Evolutionary conservation across 1,140 invertebrate genomes (phyloP), one percentile per base, ranked within the genome.

Genomic region (Argopecten irradians): DNA sequence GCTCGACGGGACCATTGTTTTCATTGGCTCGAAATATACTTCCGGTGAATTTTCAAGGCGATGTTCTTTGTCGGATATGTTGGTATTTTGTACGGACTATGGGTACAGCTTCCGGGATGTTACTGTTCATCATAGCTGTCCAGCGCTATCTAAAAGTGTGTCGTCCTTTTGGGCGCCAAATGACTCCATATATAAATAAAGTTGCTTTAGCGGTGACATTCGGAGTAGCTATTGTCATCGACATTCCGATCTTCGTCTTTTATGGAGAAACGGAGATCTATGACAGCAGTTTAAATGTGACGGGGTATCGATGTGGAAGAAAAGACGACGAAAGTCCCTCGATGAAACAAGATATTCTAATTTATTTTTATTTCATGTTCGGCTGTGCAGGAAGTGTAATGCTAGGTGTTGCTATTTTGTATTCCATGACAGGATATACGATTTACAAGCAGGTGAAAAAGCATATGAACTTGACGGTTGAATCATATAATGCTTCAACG

Each of bases 151-250:
- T 87, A 11, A 87, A 87, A 34, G 71, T 87, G 1, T 87, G 86
- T 39, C 71, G 86, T n/a, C 89, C 86, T 33, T 71, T 88, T 13
- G 85, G 87, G 11, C 28, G n/a, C 39, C 86, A 90, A n/a, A 90
- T 90, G 86, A 90, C 89, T 14, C 33, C 82, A 33, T 82, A 13
- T 35, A 32, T 19, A 41, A 86, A 39, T 35, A 55, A 71, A 55
- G 34, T 86, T 33, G 39, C 43, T 33, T 41, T 87, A 19, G 16
- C 82, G 1, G 28, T 87, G 71, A 87, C 86, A 32, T 35, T 87
- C 28, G n/a, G 71, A 11, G 11, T 89, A 14, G 82, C 89, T 14
- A 34, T 33, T 9, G 3, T 87, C 13, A 83, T 89, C 14, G 85
- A 41, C 9, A 34, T 86, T 41, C 86, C 86, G 0, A 82, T 36